These are phyloP conservation scores for Theretra japonica DNA, from an alignment of 2,888 invertebrate species.

Conservation along the genomic window DNA sequence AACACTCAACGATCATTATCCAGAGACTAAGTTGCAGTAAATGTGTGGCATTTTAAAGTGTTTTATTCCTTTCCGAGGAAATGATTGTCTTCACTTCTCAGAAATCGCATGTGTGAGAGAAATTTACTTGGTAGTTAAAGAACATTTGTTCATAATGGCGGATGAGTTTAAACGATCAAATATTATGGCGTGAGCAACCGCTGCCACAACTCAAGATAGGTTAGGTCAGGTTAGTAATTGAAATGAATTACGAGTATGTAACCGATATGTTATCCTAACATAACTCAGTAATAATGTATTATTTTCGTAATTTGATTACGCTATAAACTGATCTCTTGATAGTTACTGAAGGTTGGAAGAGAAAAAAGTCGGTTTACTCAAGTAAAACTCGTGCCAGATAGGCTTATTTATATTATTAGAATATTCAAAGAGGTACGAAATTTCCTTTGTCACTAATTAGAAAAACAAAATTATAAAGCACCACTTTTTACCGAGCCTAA, in stretches of 20 bases:
- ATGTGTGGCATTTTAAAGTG: slow-evolving; percentile 10
- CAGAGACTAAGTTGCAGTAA: slow-evolving; percentile 7
- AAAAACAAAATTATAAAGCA: not conserved
- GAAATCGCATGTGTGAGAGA: not conserved
- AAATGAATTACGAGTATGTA: no score
- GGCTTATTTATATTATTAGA: not conserved
- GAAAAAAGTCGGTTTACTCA: no score
- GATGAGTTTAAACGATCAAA: no score
- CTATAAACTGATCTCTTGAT: no score
- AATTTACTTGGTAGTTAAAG: not conserved
- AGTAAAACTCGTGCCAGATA: no score
- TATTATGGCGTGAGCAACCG: not conserved
- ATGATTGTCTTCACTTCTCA: slow-evolving; percentile 7
- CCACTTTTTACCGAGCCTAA: not conserved
- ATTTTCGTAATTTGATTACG: no score
- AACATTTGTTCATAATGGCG: not conserved
- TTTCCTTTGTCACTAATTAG: not conserved
- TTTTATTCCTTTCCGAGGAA: slow-evolving; percentile 18
- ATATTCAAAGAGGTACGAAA: not conserved
- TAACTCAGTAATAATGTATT: no score
- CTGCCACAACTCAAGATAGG: no score
- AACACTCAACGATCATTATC: slow-evolving; percentile 20
- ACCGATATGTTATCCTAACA: no score
- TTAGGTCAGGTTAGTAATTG: no score
- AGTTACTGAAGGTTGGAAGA: no score